A percentile compares a stretch with the other conserved stretches of the same genome.
phyloP scores from a whole-genome alignment of 2,888 invertebrate species.

The Cantharis nigra region DNA sequence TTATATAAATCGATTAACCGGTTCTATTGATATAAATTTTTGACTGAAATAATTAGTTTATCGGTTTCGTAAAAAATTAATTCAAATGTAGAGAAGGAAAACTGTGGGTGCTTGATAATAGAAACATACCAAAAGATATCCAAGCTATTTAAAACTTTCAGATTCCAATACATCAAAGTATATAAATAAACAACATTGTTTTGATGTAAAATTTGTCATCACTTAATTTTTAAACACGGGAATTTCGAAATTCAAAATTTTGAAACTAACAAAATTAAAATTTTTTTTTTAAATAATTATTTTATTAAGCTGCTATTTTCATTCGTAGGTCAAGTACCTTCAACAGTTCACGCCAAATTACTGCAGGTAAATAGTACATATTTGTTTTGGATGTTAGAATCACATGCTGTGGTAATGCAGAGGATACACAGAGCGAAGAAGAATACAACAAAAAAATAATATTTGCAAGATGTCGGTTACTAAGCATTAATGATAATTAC shows the following conservation, averaged over 20 bases:
- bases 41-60: not conserved
- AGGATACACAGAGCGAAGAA: not conserved
- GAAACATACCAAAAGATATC: not conserved
- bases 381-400: not conserved
- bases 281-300: too few relatives aligned
- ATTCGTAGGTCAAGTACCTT: not conserved
- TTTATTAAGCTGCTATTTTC: too few relatives aligned
- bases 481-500: not conserved
- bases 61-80: not conserved
- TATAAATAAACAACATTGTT: not conserved
- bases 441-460: too few relatives aligned
- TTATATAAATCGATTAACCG: not conserved
- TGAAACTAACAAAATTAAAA: not conserved
- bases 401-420: not conserved
- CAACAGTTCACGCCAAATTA: not conserved
- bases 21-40: not conserved
- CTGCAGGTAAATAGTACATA: not conserved
- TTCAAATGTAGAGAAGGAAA: not conserved
- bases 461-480: not conserved
- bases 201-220: not conserved
- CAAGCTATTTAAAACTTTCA: not conserved
- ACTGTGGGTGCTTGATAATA: not conserved
- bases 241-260: not conserved
- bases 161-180: not conserved
- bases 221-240: not conserved